Evolutionary conservation across 2,888 invertebrate species (phyloP).

Genomic region (Gari tellinella): DNA sequence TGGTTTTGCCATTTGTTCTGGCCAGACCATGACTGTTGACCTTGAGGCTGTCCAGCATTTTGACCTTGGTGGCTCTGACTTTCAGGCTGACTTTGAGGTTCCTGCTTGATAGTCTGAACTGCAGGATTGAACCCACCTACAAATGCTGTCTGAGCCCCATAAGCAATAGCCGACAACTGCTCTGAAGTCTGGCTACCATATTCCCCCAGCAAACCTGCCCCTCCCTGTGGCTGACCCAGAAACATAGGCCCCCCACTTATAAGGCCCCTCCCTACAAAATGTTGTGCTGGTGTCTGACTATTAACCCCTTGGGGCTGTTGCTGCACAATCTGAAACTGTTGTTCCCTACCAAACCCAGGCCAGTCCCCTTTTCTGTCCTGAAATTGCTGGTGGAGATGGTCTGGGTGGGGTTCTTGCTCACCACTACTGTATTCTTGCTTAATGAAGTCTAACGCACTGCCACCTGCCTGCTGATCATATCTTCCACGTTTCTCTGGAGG

Average conservation of each 20-base stretch:
- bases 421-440: conserved; percentile 79
- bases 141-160: conserved; percentile 57
- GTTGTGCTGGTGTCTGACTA: conserved; percentile 17
- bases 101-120: conserved; percentile 42
- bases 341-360: conserved; percentile 46
- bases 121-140: conserved; percentile 57
- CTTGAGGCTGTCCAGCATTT: conserved; percentile 16
- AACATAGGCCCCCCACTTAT: conserved; percentile 42
- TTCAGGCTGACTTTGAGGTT: conserved; percentile 1
- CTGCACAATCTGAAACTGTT: conserved; percentile 11
- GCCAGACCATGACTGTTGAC: conserved; percentile 36
- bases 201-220: conserved; percentile 53
- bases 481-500: conserved; percentile 71
- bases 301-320: conserved; percentile 25
- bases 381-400: not conserved
- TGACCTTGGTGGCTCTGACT: too few species aligned
- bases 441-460: conserved; percentile 80
- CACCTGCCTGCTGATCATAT: conserved; percentile 59
- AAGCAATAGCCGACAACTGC: conserved; percentile 50
- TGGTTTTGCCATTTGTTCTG: conserved; percentile 37
- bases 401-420: conserved; percentile 61
- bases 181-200: conserved; percentile 55
- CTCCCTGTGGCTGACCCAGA: conserved; percentile 43
- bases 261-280: conserved; percentile 54
- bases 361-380: conserved; percentile 3